A percentile compares a stretch with the other conserved stretches of the same genome.
These are phyloP conservation scores for Hormiphora californensis DNA, from an alignment of 37 sponge, comb jelly and placozoan genomes.

Conservation along the genomic window DNA sequence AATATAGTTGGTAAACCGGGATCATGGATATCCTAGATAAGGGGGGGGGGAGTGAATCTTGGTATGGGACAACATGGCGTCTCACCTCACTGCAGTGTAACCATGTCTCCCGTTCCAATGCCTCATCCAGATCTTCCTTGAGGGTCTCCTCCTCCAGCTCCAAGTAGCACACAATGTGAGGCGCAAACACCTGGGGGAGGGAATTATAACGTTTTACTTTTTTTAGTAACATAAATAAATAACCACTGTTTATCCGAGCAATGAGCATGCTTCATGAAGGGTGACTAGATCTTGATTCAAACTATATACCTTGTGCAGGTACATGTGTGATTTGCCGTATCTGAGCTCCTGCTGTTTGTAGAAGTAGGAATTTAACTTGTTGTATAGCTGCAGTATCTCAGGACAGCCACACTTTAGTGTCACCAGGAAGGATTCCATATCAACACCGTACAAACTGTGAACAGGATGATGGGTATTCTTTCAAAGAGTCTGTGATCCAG, in stretches of 20 bases:
- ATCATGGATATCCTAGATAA: background rate
- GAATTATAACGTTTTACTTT: too few relatives aligned
- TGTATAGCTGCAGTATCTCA: background rate
- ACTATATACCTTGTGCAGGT: background rate
- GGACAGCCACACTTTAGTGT: background rate
- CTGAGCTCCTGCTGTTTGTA: slow-evolving; percentile 2
- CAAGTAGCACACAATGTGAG: slow-evolving; percentile 4
- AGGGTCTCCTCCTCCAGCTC: background rate
- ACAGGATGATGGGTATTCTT: too few relatives aligned
- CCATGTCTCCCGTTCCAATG: background rate
- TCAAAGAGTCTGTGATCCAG: too few relatives aligned
- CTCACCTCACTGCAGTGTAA: slow-evolving; percentile 5
- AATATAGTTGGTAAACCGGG: background rate
- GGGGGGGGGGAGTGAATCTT: too few relatives aligned
- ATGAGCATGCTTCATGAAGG: too few relatives aligned
- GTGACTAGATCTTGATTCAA: too few relatives aligned
- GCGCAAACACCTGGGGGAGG: slow-evolving; percentile 47
- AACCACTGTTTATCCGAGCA: too few relatives aligned
- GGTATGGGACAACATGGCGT: too few relatives aligned
- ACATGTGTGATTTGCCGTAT: slow-evolving; percentile 27
- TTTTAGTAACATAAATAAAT: too few relatives aligned
- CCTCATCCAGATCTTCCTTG: slow-evolving; percentile 13
- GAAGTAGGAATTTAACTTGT: slow-evolving; percentile 21
- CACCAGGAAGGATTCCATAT: slow-evolving; percentile 1
- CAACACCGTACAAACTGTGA: slow-evolving; percentile 26